Conservation (phyloP, 2,797 vertebrate genomes). For the Calcarius lapponicus region DNA sequence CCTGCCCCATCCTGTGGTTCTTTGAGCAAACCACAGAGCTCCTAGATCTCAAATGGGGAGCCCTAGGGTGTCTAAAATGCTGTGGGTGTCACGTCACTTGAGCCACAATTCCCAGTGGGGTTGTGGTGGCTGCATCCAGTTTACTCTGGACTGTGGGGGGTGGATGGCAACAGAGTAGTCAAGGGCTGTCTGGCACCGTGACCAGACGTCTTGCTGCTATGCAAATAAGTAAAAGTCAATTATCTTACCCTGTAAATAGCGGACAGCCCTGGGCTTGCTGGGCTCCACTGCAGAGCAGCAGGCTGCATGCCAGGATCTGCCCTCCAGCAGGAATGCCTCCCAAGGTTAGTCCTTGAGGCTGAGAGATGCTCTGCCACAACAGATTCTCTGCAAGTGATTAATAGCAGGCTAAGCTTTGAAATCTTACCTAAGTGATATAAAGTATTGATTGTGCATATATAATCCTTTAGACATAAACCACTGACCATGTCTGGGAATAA, state of each 20-base stretch:
- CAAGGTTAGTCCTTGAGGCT: neutral
- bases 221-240: neutral
- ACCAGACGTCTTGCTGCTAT: neutral
- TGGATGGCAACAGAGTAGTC: neutral
- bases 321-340: neutral
- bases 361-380: neutral
- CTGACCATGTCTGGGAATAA: neutral
- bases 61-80: neutral
- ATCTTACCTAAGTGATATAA: neutral
- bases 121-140: neutral
- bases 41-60: neutral
- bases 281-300: neutral
- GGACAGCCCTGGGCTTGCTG: neutral
- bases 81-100: accelerated
- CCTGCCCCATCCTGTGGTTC: neutral
- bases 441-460: neutral
- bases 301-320: neutral
- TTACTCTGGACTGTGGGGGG: neutral
- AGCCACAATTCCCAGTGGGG: neutral
- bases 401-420: neutral
- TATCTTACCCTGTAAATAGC: neutral
- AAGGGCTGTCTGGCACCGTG: neutral
- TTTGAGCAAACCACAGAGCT: neutral
- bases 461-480: neutral
- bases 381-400: neutral